Conservation (phyloP, 1,140 invertebrate genomes). For the Hormaphis cornu region DNA sequence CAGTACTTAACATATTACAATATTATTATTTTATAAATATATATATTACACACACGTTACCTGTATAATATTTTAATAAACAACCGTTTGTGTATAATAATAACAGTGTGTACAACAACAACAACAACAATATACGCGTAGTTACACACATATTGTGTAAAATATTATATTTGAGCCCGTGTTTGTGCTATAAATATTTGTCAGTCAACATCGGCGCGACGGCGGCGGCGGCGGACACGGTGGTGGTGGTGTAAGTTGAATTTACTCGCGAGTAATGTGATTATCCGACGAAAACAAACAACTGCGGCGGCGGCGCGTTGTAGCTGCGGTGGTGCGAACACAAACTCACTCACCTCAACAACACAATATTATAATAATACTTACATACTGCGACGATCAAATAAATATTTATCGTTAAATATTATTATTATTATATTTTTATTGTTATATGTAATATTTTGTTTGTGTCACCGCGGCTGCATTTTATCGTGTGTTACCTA, state of each 20-base stretch:
- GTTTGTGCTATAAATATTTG: constrained; percentile 29
- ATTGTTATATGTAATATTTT: not conserved
- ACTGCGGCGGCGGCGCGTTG: not conserved
- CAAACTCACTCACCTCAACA: constrained; percentile 19
- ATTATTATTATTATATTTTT: constrained; percentile 21
- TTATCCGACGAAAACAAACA: constrained; percentile 31
- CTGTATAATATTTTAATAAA: constrained; percentile 18
- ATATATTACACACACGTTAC: not conserved
- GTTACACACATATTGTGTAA: not conserved
- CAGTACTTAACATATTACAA: not conserved
- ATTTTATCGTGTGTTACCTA: too few relatives aligned
- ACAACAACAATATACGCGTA: not conserved
- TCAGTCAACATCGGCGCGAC: constrained; percentile 8
- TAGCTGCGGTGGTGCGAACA: constrained; percentile 2
- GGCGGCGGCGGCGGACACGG: not conserved
- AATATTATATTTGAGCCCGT: constrained; percentile 3
- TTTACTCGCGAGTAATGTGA: constrained; percentile 26
- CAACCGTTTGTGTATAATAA: not conserved
- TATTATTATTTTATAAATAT: not conserved
- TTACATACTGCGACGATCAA: too few relatives aligned
- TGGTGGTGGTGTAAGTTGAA: constrained; percentile 10
- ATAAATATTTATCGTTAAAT: constrained; percentile 27
- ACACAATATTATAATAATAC: too few relatives aligned
- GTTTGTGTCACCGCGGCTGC: too few relatives aligned
- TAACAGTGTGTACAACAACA: too few relatives aligned